phyloP scores from a whole-genome alignment of 2,797 vertebrate species.

The Pristis pectinata region DNA sequence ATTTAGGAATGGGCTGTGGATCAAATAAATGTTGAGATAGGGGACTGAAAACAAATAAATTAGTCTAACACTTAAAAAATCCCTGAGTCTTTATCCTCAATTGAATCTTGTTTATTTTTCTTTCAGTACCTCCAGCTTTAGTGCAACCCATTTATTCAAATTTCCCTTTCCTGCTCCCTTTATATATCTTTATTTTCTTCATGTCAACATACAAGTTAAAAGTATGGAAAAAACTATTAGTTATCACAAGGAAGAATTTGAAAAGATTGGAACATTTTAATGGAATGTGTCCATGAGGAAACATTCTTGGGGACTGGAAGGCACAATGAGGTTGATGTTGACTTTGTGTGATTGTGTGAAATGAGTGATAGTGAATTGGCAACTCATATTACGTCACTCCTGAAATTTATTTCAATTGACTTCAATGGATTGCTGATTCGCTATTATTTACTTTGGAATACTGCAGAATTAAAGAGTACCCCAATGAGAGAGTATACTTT shows the following conservation, averaged over 20 bases:
- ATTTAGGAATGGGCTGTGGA: neutral
- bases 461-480: neutral
- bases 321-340: neutral
- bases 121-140: neutral
- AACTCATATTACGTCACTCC: neutral
- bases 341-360: no score
- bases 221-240: neutral
- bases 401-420: neutral
- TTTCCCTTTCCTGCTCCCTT: neutral
- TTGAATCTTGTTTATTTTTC: constrained; percentile 2
- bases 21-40: neutral
- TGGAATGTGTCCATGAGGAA: neutral
- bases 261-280: neutral
- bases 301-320: neutral
- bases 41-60: neutral
- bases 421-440: neutral
- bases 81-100: neutral
- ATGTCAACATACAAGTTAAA: neutral
- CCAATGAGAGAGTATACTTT: neutral
- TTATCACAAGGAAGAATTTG: neutral
- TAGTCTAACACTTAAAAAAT: neutral
- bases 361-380: neutral
- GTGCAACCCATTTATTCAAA: neutral
- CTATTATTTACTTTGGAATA: neutral
- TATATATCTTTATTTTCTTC: neutral